Evolutionary conservation across 2,113 vertebrate species (phyloP), one percentile per base, ranked within the genome.

Genomic region (Ciconia stormi): DNA sequence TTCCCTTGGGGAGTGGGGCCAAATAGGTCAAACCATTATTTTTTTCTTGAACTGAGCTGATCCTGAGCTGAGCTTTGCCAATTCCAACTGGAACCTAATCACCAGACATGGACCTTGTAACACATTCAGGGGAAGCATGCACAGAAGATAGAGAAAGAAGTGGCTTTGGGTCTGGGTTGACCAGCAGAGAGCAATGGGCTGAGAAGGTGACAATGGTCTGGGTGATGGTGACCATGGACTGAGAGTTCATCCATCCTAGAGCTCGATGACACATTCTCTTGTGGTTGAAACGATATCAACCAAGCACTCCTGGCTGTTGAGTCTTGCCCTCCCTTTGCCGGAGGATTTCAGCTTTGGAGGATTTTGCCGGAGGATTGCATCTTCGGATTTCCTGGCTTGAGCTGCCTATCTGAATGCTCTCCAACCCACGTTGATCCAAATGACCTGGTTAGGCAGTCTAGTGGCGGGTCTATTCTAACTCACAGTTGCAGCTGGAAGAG

Each of bases 401-500:
- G 84, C 79, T 22, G 36, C 61, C 76, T 15, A 23, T 77, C 84
- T 93, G 92, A 93, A 38, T 2, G 44, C 58, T 96, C 89, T 93
- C 84, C 95, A 95, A 5, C 58, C 66, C 12, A 0, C 9, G 44
- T 9, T 80, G 84, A 85, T 95, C 94, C 94, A 90, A 69, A 49
- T 87, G 94, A 70, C 87, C 92, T 85, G 87, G 30, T 82, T 66
- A 73, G 95, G 84, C 65, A 89, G 62, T 50, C 74, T 27, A 12
- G 65, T 69, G 87, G 70, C 88, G 82, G 87, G 53, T 89, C 40
- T 76, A 27, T 91, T 84, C 69, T 81, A 88, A 69, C 56, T 69
- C 84, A 44, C 86, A 78, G 80, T 50, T 78, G 80, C 81, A 87
- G 89, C 96, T 95, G 93, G 82, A 94, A 84, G 82, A 93, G 65